Percentiles rank a stretch among this genome's conserved stretches.
Evolutionary conservation across 2,888 invertebrate genomes (phyloP).

Genomic region (Drepanosiphum platanoidis): DNA sequence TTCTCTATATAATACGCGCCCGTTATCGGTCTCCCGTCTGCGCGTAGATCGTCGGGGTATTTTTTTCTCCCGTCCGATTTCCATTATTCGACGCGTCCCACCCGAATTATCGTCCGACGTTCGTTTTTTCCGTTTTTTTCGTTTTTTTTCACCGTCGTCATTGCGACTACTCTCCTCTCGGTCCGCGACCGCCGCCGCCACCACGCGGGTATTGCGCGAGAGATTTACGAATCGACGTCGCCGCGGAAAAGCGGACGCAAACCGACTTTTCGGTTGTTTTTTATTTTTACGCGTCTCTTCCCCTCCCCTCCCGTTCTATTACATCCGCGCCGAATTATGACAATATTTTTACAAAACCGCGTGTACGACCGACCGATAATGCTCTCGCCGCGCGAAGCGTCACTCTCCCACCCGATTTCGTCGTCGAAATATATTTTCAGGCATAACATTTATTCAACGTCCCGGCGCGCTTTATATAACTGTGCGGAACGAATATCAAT

Average conservation of each 20-base stretch:
- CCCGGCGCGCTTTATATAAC: neutral
- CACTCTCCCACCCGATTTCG: neutral
- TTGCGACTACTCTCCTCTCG: neutral
- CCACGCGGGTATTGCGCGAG: neutral
- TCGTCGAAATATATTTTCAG: neutral
- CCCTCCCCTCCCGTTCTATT: no score
- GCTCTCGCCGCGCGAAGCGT: neutral
- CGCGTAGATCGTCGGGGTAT: neutral
- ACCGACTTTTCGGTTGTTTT: neutral
- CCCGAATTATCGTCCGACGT: conserved; percentile 15
- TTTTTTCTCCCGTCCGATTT: neutral
- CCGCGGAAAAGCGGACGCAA: conserved; percentile 15
- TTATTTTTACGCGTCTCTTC: neutral
- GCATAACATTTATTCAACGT: neutral
- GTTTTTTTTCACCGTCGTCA: conserved; percentile 1
- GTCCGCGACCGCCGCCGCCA: neutral
- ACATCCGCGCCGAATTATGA: conserved; percentile 15
- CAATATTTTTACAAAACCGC: neutral
- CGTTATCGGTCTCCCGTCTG: conserved; percentile 18
- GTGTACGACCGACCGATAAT: neutral
- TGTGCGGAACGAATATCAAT: conserved; percentile 9
- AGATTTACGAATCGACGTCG: conserved; percentile 20
- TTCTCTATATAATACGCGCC: conserved; percentile 17
- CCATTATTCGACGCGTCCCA: conserved; percentile 15
- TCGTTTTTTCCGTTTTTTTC: no score